A percentile compares a stretch with the other conserved stretches of the same genome.
These are phyloP conservation scores for Emydocephalus ijimae DNA, from an alignment of 2,113 vertebrate species.

Conservation along the genomic window DNA sequence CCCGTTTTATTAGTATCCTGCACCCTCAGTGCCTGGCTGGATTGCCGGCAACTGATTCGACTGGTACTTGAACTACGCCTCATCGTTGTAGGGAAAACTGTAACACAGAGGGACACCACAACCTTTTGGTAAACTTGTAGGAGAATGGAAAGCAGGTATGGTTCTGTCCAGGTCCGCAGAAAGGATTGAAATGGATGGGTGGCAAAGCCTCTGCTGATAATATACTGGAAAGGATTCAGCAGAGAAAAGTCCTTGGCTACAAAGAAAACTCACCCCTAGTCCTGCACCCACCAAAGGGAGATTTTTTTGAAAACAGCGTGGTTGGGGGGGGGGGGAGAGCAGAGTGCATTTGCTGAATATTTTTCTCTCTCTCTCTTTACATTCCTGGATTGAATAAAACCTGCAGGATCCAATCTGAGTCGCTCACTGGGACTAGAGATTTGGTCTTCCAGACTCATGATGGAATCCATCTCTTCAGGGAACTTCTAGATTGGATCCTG, in stretches of 20 bases:
- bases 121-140: not conserved
- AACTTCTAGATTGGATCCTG: not conserved
- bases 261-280: not conserved
- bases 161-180: not conserved
- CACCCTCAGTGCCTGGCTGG: conserved; percentile 81
- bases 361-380: not conserved
- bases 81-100: conserved; percentile 56
- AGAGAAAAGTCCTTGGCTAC: not conserved
- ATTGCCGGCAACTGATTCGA: conserved; percentile 70
- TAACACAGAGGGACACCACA: not conserved
- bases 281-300: not conserved
- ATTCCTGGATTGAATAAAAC: not conserved
- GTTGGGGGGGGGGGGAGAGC: too few species aligned
- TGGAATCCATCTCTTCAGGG: not conserved
- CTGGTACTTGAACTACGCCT: conserved; percentile 70
- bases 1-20: conserved; percentile 82
- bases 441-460: not conserved
- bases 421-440: not conserved
- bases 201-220: not conserved
- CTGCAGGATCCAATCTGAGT: not conserved
- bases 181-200: not conserved
- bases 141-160: not conserved
- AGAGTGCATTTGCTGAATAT: not conserved
- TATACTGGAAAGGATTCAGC: not conserved
- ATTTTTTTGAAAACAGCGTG: not conserved